These are phyloP conservation scores for Lasius fuliginosus DNA, from an alignment of 2,888 invertebrate genomes.

Conservation along the genomic window DNA sequence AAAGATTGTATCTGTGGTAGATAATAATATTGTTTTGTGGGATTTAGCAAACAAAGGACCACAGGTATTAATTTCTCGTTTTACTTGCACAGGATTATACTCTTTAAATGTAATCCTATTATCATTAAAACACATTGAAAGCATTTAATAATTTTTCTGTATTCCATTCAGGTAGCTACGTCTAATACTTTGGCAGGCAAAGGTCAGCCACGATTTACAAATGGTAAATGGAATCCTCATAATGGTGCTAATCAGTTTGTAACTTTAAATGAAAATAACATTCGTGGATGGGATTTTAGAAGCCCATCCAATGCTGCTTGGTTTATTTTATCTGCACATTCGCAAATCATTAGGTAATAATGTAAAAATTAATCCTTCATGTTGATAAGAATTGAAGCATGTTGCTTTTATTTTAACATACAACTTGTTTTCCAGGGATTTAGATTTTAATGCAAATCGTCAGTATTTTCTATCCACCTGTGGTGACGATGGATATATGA, in stretches of 20 bases:
- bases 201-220: slow-evolving; percentile 92
- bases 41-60: slow-evolving; percentile 89
- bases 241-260: slow-evolving; percentile 95
- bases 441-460: slow-evolving; percentile 99
- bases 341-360: slow-evolving; percentile 90
- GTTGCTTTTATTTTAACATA: background rate
- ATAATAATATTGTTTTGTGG: slow-evolving; percentile 92
- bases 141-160: background rate
- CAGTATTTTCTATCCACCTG: slow-evolving; percentile 97
- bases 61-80: slow-evolving; percentile 74
- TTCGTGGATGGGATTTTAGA: slow-evolving; percentile 96
- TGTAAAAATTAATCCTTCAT: slow-evolving; percentile 3
- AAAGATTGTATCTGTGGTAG: slow-evolving; percentile 92
- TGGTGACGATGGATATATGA: slow-evolving; percentile 97
- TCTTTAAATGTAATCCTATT: background rate
- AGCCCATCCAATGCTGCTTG: slow-evolving; percentile 92
- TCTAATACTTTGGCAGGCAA: slow-evolving; percentile 88
- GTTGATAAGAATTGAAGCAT: background rate
- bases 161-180: slow-evolving; percentile 71
- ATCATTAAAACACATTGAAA: background rate
- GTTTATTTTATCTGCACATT: slow-evolving; percentile 95
- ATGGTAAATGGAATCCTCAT: slow-evolving; percentile 98
- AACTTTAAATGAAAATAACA: slow-evolving; percentile 94
- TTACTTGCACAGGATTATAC: background rate
- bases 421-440: slow-evolving; percentile 88